Conservation (phyloP, 2,113 vertebrate genomes). For the Syngnathus scovelli region DNA sequence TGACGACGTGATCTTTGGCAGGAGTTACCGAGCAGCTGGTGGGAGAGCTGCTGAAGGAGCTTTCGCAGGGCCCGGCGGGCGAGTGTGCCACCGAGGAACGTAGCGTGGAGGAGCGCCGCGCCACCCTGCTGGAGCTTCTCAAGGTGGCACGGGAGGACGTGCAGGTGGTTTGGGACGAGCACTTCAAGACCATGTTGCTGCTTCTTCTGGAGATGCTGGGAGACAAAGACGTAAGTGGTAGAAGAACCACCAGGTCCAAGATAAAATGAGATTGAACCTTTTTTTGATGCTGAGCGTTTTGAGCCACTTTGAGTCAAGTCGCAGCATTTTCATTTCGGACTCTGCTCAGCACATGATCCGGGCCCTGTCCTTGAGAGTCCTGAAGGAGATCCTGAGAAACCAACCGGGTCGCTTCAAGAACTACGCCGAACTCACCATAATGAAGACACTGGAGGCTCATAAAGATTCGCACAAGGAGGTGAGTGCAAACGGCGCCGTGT, state of each 20-base stretch:
- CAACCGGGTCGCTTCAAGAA: constrained; percentile 96
- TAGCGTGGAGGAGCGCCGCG: constrained; percentile 82
- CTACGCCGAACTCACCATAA: constrained; percentile 95
- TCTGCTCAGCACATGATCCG: constrained; percentile 85
- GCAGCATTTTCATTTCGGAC: not conserved
- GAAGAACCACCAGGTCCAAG: too few relatives aligned
- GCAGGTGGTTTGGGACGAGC: constrained; percentile 87
- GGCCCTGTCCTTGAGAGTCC: constrained; percentile 86
- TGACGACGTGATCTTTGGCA: not conserved
- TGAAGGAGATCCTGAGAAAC: constrained; percentile 92
- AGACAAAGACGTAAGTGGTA: constrained; percentile 80
- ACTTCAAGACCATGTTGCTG: constrained; percentile 93
- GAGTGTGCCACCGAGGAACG: constrained; percentile 88
- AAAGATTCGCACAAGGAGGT: constrained; percentile 99
- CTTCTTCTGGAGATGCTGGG: constrained; percentile 89
- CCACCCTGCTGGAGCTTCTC: constrained; percentile 85
- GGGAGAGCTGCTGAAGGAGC: constrained; percentile 84
- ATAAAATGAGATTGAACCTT: not conserved
- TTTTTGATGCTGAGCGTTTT: too few relatives aligned
- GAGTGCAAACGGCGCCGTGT: not conserved
- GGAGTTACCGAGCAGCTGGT: constrained; percentile 79
- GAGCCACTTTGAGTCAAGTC: too few relatives aligned
- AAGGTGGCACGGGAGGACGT: constrained; percentile 86
- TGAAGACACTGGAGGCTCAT: constrained; percentile 98
- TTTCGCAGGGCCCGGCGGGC: constrained; percentile 76